phyloP scores from a whole-genome alignment of 2,797 vertebrate genomes.

The Tangara arthus region DNA sequence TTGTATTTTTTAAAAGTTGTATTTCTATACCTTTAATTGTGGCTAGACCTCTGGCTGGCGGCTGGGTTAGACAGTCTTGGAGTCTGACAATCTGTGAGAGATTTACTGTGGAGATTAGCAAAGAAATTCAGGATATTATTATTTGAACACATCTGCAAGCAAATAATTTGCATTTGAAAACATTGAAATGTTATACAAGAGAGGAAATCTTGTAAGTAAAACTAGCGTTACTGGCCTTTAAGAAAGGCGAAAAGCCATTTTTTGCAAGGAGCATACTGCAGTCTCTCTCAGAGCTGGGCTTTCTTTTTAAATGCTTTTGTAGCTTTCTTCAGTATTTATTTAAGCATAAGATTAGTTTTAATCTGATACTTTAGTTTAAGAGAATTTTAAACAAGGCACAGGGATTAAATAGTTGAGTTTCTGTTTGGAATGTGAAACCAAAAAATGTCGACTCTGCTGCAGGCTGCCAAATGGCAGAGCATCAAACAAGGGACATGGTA shows the following conservation, averaged over 20 bases:
- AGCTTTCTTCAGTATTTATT: conserved; percentile 16
- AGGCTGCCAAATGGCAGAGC: conserved; percentile 26
- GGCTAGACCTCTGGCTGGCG: neutral
- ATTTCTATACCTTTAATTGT: neutral
- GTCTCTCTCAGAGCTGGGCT: neutral
- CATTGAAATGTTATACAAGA: neutral
- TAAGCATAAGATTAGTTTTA: neutral
- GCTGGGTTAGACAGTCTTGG: neutral
- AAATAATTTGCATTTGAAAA: neutral
- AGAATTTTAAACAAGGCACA: conserved; percentile 17
- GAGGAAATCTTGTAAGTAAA: neutral
- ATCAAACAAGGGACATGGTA: neutral
- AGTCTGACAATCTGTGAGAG: neutral
- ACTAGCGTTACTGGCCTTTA: neutral
- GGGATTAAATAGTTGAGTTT: neutral
- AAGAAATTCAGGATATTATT: neutral
- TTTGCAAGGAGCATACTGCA: neutral
- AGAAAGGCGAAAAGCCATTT: neutral
- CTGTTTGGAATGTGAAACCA: conserved; percentile 25
- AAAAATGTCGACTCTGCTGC: neutral
- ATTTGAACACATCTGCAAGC: neutral
- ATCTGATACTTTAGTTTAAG: conserved; percentile 7
- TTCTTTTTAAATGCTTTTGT: neutral
- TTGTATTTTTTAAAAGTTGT: neutral
- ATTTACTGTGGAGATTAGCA: neutral